Evolutionary conservation across 92 coral and sea anemone genomes (phyloP).

Genomic region (Scolanthus callimorphus): DNA sequence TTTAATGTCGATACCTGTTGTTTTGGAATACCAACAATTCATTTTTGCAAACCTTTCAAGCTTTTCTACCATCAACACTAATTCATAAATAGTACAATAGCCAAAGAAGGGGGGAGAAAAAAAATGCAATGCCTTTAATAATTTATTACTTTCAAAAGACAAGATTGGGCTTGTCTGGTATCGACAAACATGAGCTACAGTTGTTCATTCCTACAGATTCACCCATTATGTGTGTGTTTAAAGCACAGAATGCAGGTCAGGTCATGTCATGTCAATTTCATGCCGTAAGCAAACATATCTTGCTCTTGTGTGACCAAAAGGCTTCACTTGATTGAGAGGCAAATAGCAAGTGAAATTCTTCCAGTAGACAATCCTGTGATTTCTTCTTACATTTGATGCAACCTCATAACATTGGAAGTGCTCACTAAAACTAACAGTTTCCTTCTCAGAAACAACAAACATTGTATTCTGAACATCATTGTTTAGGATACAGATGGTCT

Average conservation of each 20-base stretch:
- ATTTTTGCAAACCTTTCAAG: no score
- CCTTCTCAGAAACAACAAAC: conserved; percentile 39
- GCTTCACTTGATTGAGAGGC: conserved; percentile 44
- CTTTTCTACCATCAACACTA: no score
- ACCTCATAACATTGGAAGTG: conserved; percentile 58
- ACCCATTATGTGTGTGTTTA: background rate
- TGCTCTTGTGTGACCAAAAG: conserved; percentile 32
- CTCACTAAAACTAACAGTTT: conserved; percentile 36
- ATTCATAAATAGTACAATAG: no score
- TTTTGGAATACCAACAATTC: no score
- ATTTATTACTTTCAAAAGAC: no score
- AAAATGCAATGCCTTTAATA: no score
- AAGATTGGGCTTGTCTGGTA: background rate
- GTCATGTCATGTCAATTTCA: conserved; percentile 39
- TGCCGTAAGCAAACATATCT: conserved; percentile 39
- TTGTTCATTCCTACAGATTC: background rate
- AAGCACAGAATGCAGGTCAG: background rate
- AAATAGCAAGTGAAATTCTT: conserved; percentile 45
- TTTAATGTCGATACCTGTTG: no score
- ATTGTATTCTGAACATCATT: conserved; percentile 30
- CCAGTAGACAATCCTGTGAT: conserved; percentile 22
- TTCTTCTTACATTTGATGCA: conserved; percentile 26
- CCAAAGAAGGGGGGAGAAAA: no score
- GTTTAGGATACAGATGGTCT: conserved; percentile 27
- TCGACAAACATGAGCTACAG: no score